Evolutionary conservation across 2,113 vertebrate species (phyloP), one percentile per base, ranked within the genome.

Genomic region (Crotalus viridis): DNA sequence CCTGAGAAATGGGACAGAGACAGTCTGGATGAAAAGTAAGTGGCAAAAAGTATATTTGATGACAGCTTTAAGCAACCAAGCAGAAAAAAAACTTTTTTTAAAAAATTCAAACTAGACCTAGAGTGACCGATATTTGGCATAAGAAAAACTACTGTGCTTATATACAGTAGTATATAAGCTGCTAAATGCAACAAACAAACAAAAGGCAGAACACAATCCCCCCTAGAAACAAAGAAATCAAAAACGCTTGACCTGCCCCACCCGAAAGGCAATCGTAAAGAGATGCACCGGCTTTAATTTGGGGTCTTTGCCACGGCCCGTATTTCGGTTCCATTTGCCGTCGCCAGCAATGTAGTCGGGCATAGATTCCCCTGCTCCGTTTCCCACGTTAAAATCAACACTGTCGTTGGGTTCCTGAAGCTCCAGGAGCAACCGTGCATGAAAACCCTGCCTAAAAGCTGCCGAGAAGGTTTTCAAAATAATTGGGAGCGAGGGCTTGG

Each of bases 21-120:
- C 55, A 90, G 28, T 17, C 0, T 87, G 0, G 28, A 55, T 95
- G 96, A 96, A 94, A 96, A 96, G 94, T 10, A 93, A 24, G 55
- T 96, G 85, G 93, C 21, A 90, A 81, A 51, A 91, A 81, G 61
- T 3, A 24, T 4, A 89, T 64, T 92, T 48, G 90, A 93, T 13
- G 86, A 51, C 55, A 3, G 10, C 87, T 17, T 95, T 91, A 85
- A 51, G 81, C 91, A 88, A 24, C 93, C 85, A 90, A 91, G 94
- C 93, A 93, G 89, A 87, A 24, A 15, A n/a, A n/a, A 39, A 39
- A 39, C 39, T 2, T 39, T 39, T 39, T 39, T 39, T 39, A 24
- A 56, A 52, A 85, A n/a, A 22, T 54, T 92, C 92, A 57, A 95
- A 92, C 1, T 89, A 33, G 93, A 81, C 8, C 69, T n/a, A 90